Base-by-base conservation (phyloP, 2,888 invertebrate genomes). In the Eupithecia dodoneata region DNA sequence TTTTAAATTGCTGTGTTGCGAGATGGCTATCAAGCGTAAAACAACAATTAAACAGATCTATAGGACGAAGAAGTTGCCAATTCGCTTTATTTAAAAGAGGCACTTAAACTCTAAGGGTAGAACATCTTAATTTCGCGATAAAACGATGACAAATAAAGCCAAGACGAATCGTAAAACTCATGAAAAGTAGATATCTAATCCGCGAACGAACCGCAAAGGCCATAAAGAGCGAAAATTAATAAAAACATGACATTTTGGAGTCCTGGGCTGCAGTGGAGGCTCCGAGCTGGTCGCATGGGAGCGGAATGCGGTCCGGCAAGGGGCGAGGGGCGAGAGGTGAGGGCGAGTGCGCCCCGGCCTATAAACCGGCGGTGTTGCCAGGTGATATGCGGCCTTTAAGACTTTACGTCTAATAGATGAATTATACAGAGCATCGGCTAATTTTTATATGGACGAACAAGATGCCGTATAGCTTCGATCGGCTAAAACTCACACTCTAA, bases 271-370 rank as follows among this genome's bases (percentile, higher is more conserved):
- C 89, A 89, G 47, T 88, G 87, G 89, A 89, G 63, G 10, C 30
- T 63, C 63, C 91, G 90, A 90, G 87, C 90, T 91, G 90, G 94
- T 92, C 93, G 94, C 93, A 93, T 95, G 94, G 94, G 94, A 95
- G 94, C 90, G 94, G 94, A 95, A 95, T 95, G 94, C 93, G 93
- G 94, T 94, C 91, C 92, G 89, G 90, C 91, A 86, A 86, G 89
- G 87, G 84, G 63, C 91, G 86, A 86, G 89, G 87, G 84, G 63
- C 63, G 63, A 63, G 63, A n/a, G 63, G 63, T 63, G 63, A 63
- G 63, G 83, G 70, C 69, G 70, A 18, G 70, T 45, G 70, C 79
- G 81, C 81, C 74, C 74, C 81, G 84, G 90, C 91, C 92, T 92
- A 92, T 93, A 92, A 93, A 92, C 92, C 90, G 91, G 84, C 88